These are phyloP conservation scores for Drosophila fungiperda DNA, from an alignment of 2,888 invertebrate genomes.

Conservation along the genomic window DNA sequence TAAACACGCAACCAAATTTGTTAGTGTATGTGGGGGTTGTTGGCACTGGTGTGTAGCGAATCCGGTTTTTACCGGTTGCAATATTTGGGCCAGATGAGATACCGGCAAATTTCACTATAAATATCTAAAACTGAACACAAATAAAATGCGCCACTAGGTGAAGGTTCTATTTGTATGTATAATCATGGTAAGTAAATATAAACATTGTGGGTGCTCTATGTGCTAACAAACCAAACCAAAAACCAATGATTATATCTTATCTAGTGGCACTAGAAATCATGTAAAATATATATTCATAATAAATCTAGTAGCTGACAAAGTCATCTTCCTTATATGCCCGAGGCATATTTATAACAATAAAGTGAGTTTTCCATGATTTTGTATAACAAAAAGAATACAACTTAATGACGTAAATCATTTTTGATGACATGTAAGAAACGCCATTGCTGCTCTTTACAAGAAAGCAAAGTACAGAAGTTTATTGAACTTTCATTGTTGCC, in stretches of 20 bases:
- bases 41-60: conserved; percentile 47
- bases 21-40: conserved; percentile 3
- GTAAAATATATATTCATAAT: background rate
- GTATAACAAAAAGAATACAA: background rate
- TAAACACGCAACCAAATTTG: background rate
- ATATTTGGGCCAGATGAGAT: conserved; percentile 14
- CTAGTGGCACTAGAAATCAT: background rate
- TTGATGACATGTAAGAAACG: background rate
- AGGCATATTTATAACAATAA: background rate
- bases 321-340: background rate
- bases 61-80: conserved; percentile 37
- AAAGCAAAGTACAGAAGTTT: conserved; percentile 35
- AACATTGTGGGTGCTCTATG: conserved; percentile 3
- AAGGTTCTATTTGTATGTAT: conserved; percentile 55
- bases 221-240: conserved; percentile 5
- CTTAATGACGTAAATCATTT: background rate
- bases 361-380: background rate
- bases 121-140: conserved; percentile 26
- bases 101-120: conserved; percentile 33
- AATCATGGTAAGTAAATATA: conserved; percentile 14
- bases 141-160: conserved; percentile 58
- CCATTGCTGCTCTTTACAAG: background rate
- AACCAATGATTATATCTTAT: background rate
- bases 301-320: background rate
- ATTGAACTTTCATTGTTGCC: conserved; percentile 48